Evolutionary conservation across 2,888 invertebrate genomes (phyloP).

Genomic region (Smittia sp.): DNA sequence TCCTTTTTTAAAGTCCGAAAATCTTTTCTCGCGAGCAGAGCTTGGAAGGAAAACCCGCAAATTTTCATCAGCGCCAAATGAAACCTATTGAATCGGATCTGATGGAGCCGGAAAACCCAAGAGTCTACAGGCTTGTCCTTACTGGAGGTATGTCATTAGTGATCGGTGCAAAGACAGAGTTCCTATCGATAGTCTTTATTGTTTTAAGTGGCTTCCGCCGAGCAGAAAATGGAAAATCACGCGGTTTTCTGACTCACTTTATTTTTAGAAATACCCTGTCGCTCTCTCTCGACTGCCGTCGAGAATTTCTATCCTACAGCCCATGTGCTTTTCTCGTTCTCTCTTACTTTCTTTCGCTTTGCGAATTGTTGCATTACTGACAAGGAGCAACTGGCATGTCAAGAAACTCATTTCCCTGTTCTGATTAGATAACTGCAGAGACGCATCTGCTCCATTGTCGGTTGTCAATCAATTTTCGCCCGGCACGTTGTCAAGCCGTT

Average conservation of each 20-base stretch:
- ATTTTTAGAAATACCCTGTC: constrained; percentile 40
- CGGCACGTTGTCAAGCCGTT: background rate
- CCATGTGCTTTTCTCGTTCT: constrained; percentile 11
- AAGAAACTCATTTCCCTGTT: background rate
- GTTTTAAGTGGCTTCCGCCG: background rate
- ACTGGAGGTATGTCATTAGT: constrained; percentile 73
- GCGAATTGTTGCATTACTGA: background rate
- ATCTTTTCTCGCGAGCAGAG: background rate
- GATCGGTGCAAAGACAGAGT: background rate
- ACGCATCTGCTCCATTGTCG: background rate
- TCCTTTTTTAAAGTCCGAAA: background rate
- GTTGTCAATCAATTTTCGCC: background rate
- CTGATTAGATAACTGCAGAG: constrained; percentile 1
- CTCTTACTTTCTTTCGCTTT: background rate
- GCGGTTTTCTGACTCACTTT: constrained; percentile 39
- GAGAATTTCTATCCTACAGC: background rate
- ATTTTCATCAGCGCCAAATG: constrained; percentile 22
- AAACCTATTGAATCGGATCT: constrained; percentile 29
- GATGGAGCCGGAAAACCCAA: constrained; percentile 54
- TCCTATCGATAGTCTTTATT: too few relatives aligned
- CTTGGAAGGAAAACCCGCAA: background rate
- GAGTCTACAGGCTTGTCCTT: constrained; percentile 79
- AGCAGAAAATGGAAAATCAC: constrained; percentile 29
- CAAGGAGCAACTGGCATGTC: background rate
- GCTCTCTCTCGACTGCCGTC: background rate